These are phyloP conservation scores for Heliopora coerulea DNA, from an alignment of 92 coral and sea anemone genomes.

Conservation along the genomic window DNA sequence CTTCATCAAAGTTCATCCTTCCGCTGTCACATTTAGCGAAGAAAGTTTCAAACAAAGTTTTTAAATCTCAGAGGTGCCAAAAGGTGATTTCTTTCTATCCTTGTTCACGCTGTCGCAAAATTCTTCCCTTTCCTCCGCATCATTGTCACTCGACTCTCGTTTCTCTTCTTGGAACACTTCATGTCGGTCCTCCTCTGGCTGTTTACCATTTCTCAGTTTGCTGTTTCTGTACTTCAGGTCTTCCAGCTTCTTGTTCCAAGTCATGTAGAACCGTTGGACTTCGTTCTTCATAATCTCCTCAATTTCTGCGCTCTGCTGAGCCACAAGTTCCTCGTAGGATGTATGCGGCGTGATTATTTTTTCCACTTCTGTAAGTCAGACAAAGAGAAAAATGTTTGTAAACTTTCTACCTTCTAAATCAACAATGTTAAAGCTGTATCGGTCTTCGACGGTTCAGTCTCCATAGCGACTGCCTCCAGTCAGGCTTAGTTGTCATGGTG, in stretches of 20 bases:
- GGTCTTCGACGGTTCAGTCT: no score
- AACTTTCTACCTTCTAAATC: no score
- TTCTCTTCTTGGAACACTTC: constrained; percentile 18
- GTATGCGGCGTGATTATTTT: constrained; percentile 94
- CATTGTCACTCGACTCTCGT: constrained; percentile 14
- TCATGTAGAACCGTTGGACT: constrained; percentile 87
- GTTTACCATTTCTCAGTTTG: constrained; percentile 28
- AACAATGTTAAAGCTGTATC: no score
- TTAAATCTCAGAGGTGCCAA: constrained; percentile 32
- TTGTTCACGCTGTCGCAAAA: not conserved
- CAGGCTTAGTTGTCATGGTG: no score
- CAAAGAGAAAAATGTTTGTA: no score
- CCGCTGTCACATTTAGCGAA: not conserved
- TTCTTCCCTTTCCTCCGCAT: constrained; percentile 8
- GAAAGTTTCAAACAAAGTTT: not conserved
- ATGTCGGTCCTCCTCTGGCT: not conserved
- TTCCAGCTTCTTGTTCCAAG: constrained; percentile 98
- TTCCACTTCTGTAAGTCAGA: constrained; percentile 73
- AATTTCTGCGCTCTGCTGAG: constrained; percentile 91
- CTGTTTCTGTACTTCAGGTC: constrained; percentile 77
- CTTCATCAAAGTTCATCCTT: no score
- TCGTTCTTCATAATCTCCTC: constrained; percentile 98
- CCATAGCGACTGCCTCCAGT: no score
- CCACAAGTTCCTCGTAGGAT: constrained; percentile 89
- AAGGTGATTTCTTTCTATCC: constrained; percentile 13